phyloP scores from a whole-genome alignment of 2,888 invertebrate species.

The Pandemis heparana region DNA sequence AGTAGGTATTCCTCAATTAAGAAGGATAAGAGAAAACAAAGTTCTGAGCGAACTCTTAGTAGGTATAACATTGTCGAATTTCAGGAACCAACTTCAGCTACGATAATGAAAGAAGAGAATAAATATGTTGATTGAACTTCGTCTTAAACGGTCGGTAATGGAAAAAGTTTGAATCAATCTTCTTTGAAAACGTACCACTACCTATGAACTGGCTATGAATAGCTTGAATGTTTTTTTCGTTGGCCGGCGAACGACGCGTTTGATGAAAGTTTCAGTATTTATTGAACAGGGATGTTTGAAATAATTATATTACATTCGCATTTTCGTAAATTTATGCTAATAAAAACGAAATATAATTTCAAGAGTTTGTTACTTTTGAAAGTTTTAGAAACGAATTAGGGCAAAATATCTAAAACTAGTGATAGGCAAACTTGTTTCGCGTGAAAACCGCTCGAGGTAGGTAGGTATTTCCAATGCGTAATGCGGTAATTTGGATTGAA shows the following conservation, averaged over 20 bases:
- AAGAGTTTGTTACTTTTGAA: not conserved
- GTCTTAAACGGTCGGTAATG: slow-evolving; percentile 52
- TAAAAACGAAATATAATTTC: not conserved
- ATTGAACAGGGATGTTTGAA: not conserved
- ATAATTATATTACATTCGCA: not conserved
- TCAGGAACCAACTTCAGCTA: slow-evolving; percentile 17
- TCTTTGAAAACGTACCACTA: slow-evolving; percentile 31
- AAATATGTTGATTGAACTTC: slow-evolving; percentile 14
- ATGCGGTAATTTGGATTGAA: too few relatives aligned
- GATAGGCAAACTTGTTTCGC: too few relatives aligned
- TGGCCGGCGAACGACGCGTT: not conserved
- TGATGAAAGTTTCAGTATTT: slow-evolving; percentile 9
- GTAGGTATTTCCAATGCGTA: too few relatives aligned
- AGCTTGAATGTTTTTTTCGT: slow-evolving; percentile 30
- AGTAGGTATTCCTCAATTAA: not conserved
- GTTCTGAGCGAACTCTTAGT: not conserved
- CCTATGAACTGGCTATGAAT: not conserved
- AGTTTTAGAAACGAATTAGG: not conserved
- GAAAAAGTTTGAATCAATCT: slow-evolving; percentile 50
- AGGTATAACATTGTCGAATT: slow-evolving; percentile 10
- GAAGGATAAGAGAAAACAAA: not conserved
- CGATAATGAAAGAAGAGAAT: slow-evolving; percentile 2
- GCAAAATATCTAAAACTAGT: not conserved
- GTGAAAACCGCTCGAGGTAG: too few relatives aligned
- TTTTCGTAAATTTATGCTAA: not conserved